A percentile compares a stretch with the other conserved stretches of the same genome.
These are phyloP conservation scores for Diuraphis noxia DNA, from an alignment of 1,140 invertebrate genomes.

Conservation along the genomic window DNA sequence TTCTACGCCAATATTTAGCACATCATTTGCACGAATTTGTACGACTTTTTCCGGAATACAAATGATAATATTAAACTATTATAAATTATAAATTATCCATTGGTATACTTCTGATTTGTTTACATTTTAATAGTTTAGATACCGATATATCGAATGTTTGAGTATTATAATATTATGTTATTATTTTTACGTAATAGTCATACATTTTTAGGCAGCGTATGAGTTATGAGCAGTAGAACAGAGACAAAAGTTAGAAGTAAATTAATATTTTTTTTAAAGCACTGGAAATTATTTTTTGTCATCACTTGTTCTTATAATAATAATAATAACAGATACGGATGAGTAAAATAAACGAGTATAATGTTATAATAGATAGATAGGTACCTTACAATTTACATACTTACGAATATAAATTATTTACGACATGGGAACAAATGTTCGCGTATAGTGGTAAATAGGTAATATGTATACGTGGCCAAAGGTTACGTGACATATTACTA, in stretches of 20 bases:
- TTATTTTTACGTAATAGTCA: background rate
- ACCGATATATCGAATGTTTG: background rate
- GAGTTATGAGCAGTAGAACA: background rate
- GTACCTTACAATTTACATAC: background rate
- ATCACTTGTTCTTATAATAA: background rate
- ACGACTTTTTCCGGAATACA: no score
- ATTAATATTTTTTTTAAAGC: background rate
- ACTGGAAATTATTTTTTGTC: background rate
- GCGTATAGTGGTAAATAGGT: background rate
- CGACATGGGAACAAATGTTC: background rate
- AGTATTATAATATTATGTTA: no score
- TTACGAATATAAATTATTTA: background rate
- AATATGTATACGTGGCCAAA: background rate
- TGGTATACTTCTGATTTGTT: background rate
- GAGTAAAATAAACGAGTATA: background rate
- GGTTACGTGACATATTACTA: conserved; percentile 4
- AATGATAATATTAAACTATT: no score
- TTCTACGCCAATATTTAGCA: no score
- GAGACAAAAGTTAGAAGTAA: background rate
- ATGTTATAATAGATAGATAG: background rate
- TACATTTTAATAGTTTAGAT: background rate
- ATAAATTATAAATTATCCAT: background rate
- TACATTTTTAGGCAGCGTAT: background rate
- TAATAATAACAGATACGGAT: no score
- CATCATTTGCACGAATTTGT: no score